Conservation (phyloP, 2,797 vertebrate species). For the Eospalax fontanierii region DNA sequence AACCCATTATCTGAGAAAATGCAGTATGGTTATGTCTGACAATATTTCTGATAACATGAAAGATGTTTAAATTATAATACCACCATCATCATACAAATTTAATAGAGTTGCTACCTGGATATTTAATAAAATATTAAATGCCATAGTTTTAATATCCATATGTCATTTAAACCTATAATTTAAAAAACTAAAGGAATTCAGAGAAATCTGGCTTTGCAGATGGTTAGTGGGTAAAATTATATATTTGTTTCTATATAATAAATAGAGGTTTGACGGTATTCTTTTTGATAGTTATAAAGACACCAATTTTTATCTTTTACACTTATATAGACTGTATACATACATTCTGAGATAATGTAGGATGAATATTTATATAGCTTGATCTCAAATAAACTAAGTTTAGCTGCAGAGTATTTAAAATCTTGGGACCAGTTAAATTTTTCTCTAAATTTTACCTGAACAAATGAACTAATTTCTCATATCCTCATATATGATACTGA, state of each 20-base stretch:
- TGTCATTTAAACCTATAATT: constrained; percentile 70
- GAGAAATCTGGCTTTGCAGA: constrained; percentile 73
- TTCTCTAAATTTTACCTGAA: constrained; percentile 73
- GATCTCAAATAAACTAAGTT: constrained; percentile 71
- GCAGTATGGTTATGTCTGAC: constrained; percentile 67
- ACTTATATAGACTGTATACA: constrained; percentile 73
- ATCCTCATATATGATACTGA: constrained; percentile 38
- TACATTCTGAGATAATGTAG: constrained; percentile 62
- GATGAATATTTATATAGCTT: constrained; percentile 72
- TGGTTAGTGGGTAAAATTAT: constrained; percentile 75
- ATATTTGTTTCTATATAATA: constrained; percentile 79
- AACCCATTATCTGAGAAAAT: constrained; percentile 77
- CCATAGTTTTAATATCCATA: constrained; percentile 23
- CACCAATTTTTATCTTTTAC: constrained; percentile 66
- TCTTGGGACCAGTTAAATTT: constrained; percentile 51
- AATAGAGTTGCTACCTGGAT: constrained; percentile 77
- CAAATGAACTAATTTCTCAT: constrained; percentile 70
- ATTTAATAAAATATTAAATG: constrained; percentile 73
- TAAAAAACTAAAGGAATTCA: constrained; percentile 80
- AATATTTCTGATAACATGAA: constrained; percentile 75
- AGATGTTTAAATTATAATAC: constrained; percentile 74
- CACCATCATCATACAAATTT: constrained; percentile 76
- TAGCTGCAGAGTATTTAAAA: constrained; percentile 70
- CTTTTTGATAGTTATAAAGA: constrained; percentile 73
- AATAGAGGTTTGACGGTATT: constrained; percentile 73